phyloP scores from a whole-genome alignment of 1,140 invertebrate species.

The Rhyzopertha dominica region DNA sequence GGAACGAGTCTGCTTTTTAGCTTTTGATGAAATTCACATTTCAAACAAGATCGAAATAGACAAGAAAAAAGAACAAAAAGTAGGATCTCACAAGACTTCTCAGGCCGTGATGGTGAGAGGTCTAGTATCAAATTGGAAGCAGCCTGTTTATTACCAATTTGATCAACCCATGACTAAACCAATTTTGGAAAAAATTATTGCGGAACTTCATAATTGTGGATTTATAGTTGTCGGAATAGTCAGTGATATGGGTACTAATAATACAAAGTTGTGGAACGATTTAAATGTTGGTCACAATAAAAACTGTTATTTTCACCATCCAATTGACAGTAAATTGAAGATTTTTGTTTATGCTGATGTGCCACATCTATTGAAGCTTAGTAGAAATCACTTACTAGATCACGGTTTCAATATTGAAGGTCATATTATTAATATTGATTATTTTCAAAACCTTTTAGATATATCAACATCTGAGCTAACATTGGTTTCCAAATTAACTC shows the following conservation, averaged over 20 bases:
- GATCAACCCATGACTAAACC: conserved; percentile 5
- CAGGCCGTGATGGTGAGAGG: conserved; percentile 5
- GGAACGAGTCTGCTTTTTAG: background rate
- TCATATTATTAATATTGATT: too few relatives aligned
- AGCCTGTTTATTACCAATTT: conserved; percentile 2
- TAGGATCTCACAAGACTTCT: background rate
- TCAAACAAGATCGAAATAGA: conserved; percentile 3
- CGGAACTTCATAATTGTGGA: background rate
- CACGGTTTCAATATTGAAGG: too few relatives aligned
- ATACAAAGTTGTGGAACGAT: background rate
- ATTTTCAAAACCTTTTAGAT: too few relatives aligned
- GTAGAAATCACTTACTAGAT: conserved; percentile 2
- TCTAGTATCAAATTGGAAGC: conserved; percentile 7
- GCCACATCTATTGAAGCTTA: conserved; percentile 8
- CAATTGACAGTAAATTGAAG: background rate
- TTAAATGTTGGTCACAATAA: conserved; percentile 1
- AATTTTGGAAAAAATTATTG: conserved; percentile 1
- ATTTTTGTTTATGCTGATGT: conserved; percentile 6
- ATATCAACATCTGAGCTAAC: too few relatives aligned
- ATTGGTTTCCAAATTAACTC: too few relatives aligned
- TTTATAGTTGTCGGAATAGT: background rate
- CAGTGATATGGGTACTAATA: background rate
- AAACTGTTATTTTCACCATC: background rate
- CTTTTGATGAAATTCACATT: conserved; percentile 8
- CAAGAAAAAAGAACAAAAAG: background rate